Percentiles rank a stretch among this genome's conserved stretches.
phyloP scores from a whole-genome alignment of 2,113 vertebrate genomes.

The Urocynchramus pylzowi region DNA sequence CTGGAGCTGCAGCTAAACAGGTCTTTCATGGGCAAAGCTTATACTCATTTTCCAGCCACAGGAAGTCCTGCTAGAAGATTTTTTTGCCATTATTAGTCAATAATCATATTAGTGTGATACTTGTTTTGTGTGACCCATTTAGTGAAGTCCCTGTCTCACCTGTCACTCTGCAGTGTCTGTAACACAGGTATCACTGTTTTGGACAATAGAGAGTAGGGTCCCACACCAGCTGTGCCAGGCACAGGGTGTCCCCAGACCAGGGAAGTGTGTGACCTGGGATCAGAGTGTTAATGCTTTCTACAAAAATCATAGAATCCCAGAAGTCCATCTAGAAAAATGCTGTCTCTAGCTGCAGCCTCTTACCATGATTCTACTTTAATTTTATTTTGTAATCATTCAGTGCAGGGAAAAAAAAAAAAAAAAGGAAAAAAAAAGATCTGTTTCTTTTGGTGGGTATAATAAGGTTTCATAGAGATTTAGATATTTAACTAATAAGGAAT shows the following conservation, averaged over 20 bases:
- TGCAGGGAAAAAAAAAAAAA: background rate
- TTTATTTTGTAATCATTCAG: background rate
- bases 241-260: background rate
- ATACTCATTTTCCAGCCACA: background rate
- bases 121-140: background rate
- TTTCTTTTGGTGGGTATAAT: background rate
- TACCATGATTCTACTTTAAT: background rate
- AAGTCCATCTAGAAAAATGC: background rate
- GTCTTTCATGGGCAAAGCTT: background rate
- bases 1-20: background rate
- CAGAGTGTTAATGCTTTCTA: background rate
- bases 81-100: background rate
- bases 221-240: background rate
- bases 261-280: background rate
- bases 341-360: background rate
- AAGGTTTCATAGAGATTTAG: background rate
- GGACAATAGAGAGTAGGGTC: background rate
- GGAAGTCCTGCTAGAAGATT: background rate
- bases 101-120: background rate
- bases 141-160: background rate
- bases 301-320: background rate
- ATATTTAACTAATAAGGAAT: background rate
- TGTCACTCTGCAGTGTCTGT: background rate
- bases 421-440: background rate
- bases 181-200: background rate